These are phyloP conservation scores for Hapalemur alaotrensis DNA, from an alignment of 2,797 vertebrate species.

Conservation along the genomic window DNA sequence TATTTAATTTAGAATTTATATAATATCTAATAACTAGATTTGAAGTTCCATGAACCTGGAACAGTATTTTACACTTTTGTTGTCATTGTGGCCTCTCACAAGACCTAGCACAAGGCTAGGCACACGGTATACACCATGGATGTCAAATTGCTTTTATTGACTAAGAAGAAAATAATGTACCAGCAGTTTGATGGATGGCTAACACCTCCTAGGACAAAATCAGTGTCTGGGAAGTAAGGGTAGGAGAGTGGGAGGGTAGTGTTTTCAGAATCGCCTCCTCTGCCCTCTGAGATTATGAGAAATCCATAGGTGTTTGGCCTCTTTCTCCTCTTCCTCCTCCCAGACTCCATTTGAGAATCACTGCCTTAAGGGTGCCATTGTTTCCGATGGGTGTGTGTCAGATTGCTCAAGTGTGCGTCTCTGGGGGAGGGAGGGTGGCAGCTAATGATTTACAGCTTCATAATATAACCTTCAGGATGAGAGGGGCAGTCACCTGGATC, in stretches of 20 bases:
- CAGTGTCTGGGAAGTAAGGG: not conserved
- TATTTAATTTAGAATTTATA: not conserved
- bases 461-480: not conserved
- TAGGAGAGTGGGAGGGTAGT: not conserved
- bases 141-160: not conserved
- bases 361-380: not conserved
- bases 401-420: not conserved
- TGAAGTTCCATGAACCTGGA: not conserved
- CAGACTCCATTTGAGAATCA: not conserved
- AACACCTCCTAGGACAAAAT: not conserved
- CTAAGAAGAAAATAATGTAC: not conserved
- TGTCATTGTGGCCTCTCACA: not conserved
- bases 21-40: not conserved
- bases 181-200: rapidly evolving
- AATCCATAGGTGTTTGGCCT: not conserved
- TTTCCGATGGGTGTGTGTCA: not conserved
- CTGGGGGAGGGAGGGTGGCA: no score
- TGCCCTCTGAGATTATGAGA: not conserved
- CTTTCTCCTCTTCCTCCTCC: not conserved
- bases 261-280: not conserved
- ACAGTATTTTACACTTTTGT: not conserved
- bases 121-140: rapidly evolving
- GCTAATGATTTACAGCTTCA: not conserved
- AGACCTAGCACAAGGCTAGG: not conserved
- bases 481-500: not conserved